Evolutionary conservation across 1,140 invertebrate genomes (phyloP), one percentile per base, ranked within the genome.

Genomic region (Microvelia longipes): DNA sequence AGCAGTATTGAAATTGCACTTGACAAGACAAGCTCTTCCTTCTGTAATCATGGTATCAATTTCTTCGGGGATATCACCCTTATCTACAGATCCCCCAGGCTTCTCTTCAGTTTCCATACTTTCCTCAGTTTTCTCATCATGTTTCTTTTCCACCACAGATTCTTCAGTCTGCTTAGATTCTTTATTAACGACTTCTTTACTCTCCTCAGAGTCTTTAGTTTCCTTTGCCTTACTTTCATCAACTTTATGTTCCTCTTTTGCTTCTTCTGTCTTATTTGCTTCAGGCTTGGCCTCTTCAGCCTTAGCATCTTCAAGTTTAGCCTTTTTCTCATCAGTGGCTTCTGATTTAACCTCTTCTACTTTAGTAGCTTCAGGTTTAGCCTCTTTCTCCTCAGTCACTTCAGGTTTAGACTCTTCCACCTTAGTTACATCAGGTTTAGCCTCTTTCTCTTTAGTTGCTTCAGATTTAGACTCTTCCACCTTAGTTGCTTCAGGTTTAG

Each of bases 1-100:
- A 0, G 89, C 88, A n/a, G 93, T 92, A 27, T 83, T 82, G 50
- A 79, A 82, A 74, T 89, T 90, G 79, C 95, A 91, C 71, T 86
- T 85, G n/a, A 93, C 87, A 1, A 92, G 80, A 29, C 92, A 83
- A 1, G 13, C 60, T 77, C 92, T 87, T 5, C 91, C 71, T 67
- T 69, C 60, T 11, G 29, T 68, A 25, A 69, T 61, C 82, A 73
- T 90, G 87, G 1, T 91, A 91, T 70, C 30, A 29, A 72, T 62
- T 67, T 72, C 67, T 29, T 29, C 61, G 1, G 28, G 66, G 13
- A 60, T n/a, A 62, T 73, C 50, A 66, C 71, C 69, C 70, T 75
- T 71, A 19, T 70, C 69, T 30, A 69, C 67, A 15, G 60, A 27
- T 19, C 74, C 30, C 35, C 35, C 35, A 50, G 35, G 35, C 5